phyloP scores from a whole-genome alignment of 2,888 invertebrate species.

The Zaprionus lineosus region DNA sequence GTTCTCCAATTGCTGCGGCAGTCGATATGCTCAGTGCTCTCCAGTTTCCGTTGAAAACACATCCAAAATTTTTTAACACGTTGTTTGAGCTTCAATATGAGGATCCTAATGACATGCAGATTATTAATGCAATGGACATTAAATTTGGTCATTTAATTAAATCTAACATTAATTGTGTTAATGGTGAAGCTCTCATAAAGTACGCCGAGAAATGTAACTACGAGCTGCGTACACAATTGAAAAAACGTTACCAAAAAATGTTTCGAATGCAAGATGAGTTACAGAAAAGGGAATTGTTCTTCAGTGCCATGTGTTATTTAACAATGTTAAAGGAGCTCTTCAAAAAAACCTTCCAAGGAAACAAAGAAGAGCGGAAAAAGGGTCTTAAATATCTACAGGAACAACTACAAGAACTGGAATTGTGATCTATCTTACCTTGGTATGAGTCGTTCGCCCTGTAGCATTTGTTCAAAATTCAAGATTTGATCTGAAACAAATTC shows the following conservation, averaged over 20 bases:
- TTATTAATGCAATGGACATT: slow-evolving; percentile 47
- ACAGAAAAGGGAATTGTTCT: slow-evolving; percentile 56
- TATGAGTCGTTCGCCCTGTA: slow-evolving; percentile 71
- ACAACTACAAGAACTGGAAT: slow-evolving; percentile 43
- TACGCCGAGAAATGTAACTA: slow-evolving; percentile 48
- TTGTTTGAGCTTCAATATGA: slow-evolving; percentile 39
- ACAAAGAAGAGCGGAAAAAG: slow-evolving; percentile 4
- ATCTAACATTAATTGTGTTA: slow-evolving; percentile 31
- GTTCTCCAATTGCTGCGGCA: slow-evolving; percentile 23
- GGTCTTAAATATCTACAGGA: slow-evolving; percentile 47
- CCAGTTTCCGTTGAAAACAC: not conserved
- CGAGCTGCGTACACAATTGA: slow-evolving; percentile 44
- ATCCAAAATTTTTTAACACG: slow-evolving; percentile 30
- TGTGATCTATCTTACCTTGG: slow-evolving; percentile 64
- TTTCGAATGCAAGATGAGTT: slow-evolving; percentile 47
- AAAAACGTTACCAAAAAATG: slow-evolving; percentile 49
- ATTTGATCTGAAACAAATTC: slow-evolving; percentile 73
- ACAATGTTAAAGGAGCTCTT: slow-evolving; percentile 65
- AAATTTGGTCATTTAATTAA: slow-evolving; percentile 45
- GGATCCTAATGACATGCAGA: slow-evolving; percentile 27
- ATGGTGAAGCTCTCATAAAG: slow-evolving; percentile 23
- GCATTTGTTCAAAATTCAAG: slow-evolving; percentile 70
- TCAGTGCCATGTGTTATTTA: slow-evolving; percentile 61
- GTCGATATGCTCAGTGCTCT: slow-evolving; percentile 11
- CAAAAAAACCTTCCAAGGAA: slow-evolving; percentile 45